Evolutionary conservation across 2,888 invertebrate species (phyloP).

Genomic region (Chymomyza caudatula): DNA sequence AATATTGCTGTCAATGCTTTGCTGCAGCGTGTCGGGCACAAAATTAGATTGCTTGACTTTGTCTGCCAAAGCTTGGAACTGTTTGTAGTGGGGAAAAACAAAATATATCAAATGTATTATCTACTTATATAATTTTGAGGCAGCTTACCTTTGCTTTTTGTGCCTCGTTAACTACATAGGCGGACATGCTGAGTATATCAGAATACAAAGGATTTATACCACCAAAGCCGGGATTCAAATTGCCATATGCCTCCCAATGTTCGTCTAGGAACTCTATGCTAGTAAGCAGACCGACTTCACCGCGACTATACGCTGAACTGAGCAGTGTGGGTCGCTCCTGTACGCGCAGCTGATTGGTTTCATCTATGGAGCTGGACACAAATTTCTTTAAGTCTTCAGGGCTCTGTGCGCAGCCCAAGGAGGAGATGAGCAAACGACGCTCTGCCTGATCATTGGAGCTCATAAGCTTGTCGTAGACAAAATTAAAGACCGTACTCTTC

Average conservation of each 20-base stretch:
- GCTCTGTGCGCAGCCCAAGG: slow-evolving; percentile 83
- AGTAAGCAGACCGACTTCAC: slow-evolving; percentile 78
- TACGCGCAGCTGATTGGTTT: slow-evolving; percentile 45
- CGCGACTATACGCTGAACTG: slow-evolving; percentile 62
- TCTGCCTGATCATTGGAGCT: slow-evolving; percentile 81
- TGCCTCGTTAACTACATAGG: slow-evolving; percentile 56
- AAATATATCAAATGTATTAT: neutral
- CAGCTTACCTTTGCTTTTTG: slow-evolving; percentile 56
- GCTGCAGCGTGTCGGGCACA: slow-evolving; percentile 48
- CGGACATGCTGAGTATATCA: slow-evolving; percentile 66
- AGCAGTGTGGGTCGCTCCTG: slow-evolving; percentile 71
- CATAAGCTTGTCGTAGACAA: slow-evolving; percentile 80
- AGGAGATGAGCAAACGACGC: slow-evolving; percentile 80
- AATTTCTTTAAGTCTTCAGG: slow-evolving; percentile 80
- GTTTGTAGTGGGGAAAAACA: neutral
- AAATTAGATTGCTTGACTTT: slow-evolving; percentile 51
- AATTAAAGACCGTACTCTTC: slow-evolving; percentile 81
- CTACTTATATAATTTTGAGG: neutral
- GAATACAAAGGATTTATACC: slow-evolving; percentile 61
- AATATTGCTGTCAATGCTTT: slow-evolving; percentile 45
- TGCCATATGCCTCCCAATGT: slow-evolving; percentile 74
- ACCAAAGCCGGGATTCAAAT: slow-evolving; percentile 60
- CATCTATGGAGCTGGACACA: slow-evolving; percentile 69
- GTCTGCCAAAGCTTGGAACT: slow-evolving; percentile 55
- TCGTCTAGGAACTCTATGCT: slow-evolving; percentile 79